Percentiles rank a stretch among this genome's conserved stretches.
phyloP scores from a whole-genome alignment of 1,140 invertebrate species.

The Ditylenchus dipsaci region DNA sequence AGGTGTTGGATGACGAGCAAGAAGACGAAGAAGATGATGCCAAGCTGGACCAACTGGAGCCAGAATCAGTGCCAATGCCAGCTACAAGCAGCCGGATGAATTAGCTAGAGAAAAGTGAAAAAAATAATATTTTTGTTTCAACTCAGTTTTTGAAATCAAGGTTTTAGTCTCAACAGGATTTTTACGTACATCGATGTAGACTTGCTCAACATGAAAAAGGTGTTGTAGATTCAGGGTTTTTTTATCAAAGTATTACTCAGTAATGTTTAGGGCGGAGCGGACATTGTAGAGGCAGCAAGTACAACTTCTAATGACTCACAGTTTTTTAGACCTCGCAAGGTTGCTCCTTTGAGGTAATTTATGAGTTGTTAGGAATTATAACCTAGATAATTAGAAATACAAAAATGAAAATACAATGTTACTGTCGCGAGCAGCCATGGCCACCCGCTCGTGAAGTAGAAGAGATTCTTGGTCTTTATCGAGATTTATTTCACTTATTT shows the following conservation, averaged over 20 bases:
- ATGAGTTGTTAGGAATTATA: too few relatives aligned
- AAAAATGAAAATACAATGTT: too few relatives aligned
- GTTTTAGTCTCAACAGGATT: not conserved
- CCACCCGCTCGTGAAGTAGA: too few relatives aligned
- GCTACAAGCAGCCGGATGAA: not conserved
- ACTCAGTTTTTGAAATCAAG: not conserved
- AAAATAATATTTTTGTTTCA: not conserved
- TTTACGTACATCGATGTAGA: slow-evolving; percentile 5
- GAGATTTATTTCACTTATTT: too few relatives aligned
- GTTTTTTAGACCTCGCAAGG: slow-evolving; percentile 17
- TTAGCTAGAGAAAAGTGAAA: not conserved
- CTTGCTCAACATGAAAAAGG: not conserved
- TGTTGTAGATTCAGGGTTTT: not conserved
- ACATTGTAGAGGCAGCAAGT: not conserved
- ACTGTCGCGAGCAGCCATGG: too few relatives aligned
- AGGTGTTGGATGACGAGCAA: not conserved
- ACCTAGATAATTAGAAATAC: too few relatives aligned
- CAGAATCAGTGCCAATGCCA: not conserved
- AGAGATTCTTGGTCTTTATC: too few relatives aligned
- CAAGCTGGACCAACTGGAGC: not conserved
- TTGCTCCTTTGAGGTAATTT: slow-evolving; percentile 10
- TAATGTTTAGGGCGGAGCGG: not conserved
- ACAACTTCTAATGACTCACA: not conserved
- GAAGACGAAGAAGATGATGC: not conserved
- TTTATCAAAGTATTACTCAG: not conserved